Base-by-base conservation (phyloP, 2,113 vertebrate species). In the human (Homo sapiens) region DNA sequence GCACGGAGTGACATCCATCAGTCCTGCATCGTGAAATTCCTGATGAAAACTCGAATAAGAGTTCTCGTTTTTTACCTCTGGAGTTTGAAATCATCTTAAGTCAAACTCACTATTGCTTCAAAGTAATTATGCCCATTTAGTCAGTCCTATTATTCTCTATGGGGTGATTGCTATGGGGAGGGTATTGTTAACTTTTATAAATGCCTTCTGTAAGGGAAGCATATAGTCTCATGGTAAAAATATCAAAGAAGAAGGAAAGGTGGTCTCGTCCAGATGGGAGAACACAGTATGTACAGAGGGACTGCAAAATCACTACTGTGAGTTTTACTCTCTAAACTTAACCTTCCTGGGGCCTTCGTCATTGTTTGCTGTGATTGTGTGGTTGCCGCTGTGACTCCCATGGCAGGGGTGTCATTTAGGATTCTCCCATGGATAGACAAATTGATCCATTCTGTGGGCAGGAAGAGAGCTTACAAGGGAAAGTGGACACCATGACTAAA, bases 11-110 rank as follows among this genome's bases (percentile, higher is more conserved):
- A 6, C 18, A 27, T 75, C 8, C 10, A 1, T 83, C 59, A 89
- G 43, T 73, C 81, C 66, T 93, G 30, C 23, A 61, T 55, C 35
- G 8, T 61, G 25, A 78, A 78, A 86, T 85, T 22, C 59, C 68
- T 82, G 83, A 78, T 59, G 70, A 86, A 64, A 89, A 83, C 52
- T 88, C 20, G 66, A n/a, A 4, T 86, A 64, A 89, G 66, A n/a
- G 11, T n/a, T 78, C 57, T 90, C 55, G 78, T 76, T 17, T 14
- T 90, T 8, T 45, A 43, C 70, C 22, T 95, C 75, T 48, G 1
- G 22, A 86, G 40, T 83, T 50, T 94, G 35, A 97, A 89, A 48
- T 35, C 32, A 43, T 64, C 40, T 64, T 83, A 27, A 50, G 70
- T 70, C 23, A 59, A 84, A 64, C 30, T 80, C 14, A 30, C 30